phyloP scores from a whole-genome alignment of 1,140 invertebrate species.

The Drosophila biarmipes region DNA sequence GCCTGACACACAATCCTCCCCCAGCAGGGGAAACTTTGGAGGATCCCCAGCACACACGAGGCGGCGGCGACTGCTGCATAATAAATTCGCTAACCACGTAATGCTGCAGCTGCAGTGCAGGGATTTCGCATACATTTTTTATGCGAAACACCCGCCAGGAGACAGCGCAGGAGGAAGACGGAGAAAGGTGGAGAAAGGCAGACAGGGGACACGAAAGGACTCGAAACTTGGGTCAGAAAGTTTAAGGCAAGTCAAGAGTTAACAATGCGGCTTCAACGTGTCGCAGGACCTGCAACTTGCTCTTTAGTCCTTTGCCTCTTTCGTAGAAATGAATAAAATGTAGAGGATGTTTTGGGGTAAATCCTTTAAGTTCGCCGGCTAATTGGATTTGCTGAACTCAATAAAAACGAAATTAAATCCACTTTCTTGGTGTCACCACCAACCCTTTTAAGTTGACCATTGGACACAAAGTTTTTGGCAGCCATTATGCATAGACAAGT shows the following conservation, averaged over 20 bases:
- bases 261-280: conserved; percentile 75
- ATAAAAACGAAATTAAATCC: conserved; percentile 79
- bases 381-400: conserved; percentile 78
- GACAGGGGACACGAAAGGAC: conserved; percentile 17
- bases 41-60: conserved; percentile 42
- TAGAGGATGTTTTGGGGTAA: conserved; percentile 18
- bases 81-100: conserved; percentile 83
- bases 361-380: conserved; percentile 63
- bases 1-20: conserved; percentile 17
- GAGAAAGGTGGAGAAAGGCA: background rate
- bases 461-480: conserved; percentile 66
- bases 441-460: conserved; percentile 52
- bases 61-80: conserved; percentile 68
- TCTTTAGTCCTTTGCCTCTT: background rate
- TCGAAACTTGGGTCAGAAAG: conserved; percentile 68
- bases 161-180: conserved; percentile 27
- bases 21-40: conserved; percentile 3
- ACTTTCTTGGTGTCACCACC: conserved; percentile 63
- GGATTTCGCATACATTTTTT: conserved; percentile 82
- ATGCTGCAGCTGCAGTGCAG: conserved; percentile 82
- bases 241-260: conserved; percentile 82
- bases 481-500: conserved; percentile 63
- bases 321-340: background rate
- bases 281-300: conserved; percentile 36
- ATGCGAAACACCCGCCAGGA: conserved; percentile 67